Percentiles rank a stretch among this genome's conserved stretches.
Conservation (phyloP, 2,888 invertebrate genomes). For the Phyto melanocephala region DNA sequence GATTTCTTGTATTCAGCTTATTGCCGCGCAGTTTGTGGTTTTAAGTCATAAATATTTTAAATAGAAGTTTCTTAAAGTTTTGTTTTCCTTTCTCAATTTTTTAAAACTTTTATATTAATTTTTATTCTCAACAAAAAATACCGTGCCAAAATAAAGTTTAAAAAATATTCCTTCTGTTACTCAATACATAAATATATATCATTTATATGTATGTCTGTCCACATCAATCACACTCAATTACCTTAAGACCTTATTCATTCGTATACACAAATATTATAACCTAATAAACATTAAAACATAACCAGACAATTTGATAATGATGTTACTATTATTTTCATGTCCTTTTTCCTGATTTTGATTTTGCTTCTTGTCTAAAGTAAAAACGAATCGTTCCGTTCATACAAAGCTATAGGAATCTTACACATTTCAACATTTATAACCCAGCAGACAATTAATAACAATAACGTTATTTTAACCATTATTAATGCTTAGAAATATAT, state of each 20-base stretch:
- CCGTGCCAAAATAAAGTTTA: too few relatives aligned
- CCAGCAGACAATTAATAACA: neutral
- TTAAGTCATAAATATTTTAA: too few relatives aligned
- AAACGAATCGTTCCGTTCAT: neutral
- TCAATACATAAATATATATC: neutral
- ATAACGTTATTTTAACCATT: too few relatives aligned
- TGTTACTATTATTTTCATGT: slow-evolving; percentile 45
- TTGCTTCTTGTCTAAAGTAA: neutral
- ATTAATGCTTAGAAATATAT: too few relatives aligned
- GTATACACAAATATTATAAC: slow-evolving; percentile 47
- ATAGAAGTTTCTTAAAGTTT: too few relatives aligned
- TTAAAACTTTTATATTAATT: too few relatives aligned
- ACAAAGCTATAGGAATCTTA: neutral
- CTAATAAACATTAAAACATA: slow-evolving; percentile 56
- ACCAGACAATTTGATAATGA: slow-evolving; percentile 58
- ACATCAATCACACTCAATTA: slow-evolving; percentile 58
- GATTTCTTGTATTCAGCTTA: too few relatives aligned
- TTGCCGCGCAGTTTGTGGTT: too few relatives aligned
- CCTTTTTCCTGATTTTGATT: neutral
- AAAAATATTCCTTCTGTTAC: neutral
- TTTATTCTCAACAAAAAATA: too few relatives aligned
- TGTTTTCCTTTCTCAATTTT: too few relatives aligned
- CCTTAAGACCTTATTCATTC: slow-evolving; percentile 33
- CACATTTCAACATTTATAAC: neutral
- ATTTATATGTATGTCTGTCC: slow-evolving; percentile 3